phyloP scores from a whole-genome alignment of 2,888 invertebrate genomes.

The Neuroscelio doddi region DNA sequence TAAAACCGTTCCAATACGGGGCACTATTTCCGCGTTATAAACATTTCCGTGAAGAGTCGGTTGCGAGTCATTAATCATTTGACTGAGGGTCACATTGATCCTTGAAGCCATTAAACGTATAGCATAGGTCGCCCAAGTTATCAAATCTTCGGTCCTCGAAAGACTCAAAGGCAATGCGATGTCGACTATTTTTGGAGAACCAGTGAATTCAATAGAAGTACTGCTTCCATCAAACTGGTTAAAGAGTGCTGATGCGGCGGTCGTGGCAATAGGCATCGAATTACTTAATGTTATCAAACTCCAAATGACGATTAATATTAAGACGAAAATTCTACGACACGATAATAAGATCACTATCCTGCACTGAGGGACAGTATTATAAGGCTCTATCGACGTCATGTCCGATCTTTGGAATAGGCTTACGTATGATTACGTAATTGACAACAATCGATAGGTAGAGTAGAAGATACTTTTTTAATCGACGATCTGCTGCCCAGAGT shows the following conservation, averaged over 20 bases:
- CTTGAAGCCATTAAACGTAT: slow-evolving; percentile 66
- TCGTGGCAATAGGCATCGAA: slow-evolving; percentile 12
- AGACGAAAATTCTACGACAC: too few relatives aligned
- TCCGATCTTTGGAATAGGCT: too few relatives aligned
- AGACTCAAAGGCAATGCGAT: slow-evolving; percentile 60
- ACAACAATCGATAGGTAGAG: too few relatives aligned
- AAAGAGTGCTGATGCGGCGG: slow-evolving; percentile 12
- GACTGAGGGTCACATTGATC: slow-evolving; percentile 62
- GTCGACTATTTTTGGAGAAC: slow-evolving; percentile 49
- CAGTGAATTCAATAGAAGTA: slow-evolving; percentile 10
- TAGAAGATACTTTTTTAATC: too few relatives aligned
- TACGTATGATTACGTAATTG: too few relatives aligned
- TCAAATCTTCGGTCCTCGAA: slow-evolving; percentile 59
- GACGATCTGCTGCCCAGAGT: too few relatives aligned
- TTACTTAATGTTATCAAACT: slow-evolving; percentile 3
- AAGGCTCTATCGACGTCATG: too few relatives aligned
- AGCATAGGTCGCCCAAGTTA: slow-evolving; percentile 65
- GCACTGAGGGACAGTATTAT: too few relatives aligned
- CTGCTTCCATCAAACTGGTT: not conserved
- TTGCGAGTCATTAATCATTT: slow-evolving; percentile 26
- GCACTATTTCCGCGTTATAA: slow-evolving; percentile 21
- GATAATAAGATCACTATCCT: too few relatives aligned
- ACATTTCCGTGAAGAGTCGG: not conserved
- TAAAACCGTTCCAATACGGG: slow-evolving; percentile 14
- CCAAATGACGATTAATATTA: not conserved